Base-by-base conservation (phyloP, 1,140 invertebrate genomes). In the Dendroctonus valens region DNA sequence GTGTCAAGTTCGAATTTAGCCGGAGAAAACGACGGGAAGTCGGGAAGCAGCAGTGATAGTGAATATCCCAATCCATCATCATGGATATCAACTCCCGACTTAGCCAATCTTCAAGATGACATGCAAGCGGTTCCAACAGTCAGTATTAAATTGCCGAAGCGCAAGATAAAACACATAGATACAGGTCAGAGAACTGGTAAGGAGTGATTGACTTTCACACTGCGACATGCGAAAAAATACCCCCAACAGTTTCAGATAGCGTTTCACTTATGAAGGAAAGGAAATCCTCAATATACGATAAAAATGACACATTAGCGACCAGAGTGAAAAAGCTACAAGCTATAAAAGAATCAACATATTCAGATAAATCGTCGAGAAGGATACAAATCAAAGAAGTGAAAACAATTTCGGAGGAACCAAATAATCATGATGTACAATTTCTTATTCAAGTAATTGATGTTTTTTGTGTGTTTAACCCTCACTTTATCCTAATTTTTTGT, bases 1-100 rank as follows among this genome's bases (percentile, higher is more conserved):
- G 81, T 80, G 68, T 86, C 84, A 74, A 85, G 79, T 69, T 78
- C 79, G 38, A 83, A 82, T 69, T 78, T 83, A 76, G 61, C 70
- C 40, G 62, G 71, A 39, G 44, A 71, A 58, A 70, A 72, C 68
- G 57, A 72, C 37, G n/a, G n/a, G n/a, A 59, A 39, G 26, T 42
- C 58, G 11, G 41, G 59, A 58, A 42, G 48, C 39, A 55, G 44
- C 41, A 65, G 53, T 41, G 55, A 59, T n/a, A 65, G 41, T 38
- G 61, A 65, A 44, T 62, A 40, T 51, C 58, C 54, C 37, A 73
- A 70, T 59, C 78, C 76, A 79, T 78, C 85, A 61, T 86, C 87
- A 62, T 90, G 88, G 88, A 87, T 86, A 67, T 89, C 88, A 63
- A 89, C 87, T 69, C 87, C 87, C 68, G 87, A 89, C 78, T 81